phyloP scores from a whole-genome alignment of 2,113 vertebrate species.

The Xyrauchen texanus region DNA sequence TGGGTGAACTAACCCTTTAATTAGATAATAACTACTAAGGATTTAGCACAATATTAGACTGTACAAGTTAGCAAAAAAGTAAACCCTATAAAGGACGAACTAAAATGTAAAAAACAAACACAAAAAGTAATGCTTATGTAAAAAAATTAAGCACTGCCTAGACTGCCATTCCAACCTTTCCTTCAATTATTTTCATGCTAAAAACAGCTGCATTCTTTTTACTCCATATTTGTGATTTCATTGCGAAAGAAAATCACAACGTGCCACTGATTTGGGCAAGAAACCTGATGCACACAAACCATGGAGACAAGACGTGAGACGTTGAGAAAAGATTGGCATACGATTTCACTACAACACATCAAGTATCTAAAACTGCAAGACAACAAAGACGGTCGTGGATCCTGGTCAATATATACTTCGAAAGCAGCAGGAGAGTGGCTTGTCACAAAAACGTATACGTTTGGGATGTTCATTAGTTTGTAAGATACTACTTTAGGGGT shows the following conservation, averaged over 20 bases:
- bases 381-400: too few relatives aligned
- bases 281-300: background rate
- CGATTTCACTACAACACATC: too few relatives aligned
- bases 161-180: slow-evolving; percentile 55
- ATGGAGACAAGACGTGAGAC: background rate
- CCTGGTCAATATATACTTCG: too few relatives aligned
- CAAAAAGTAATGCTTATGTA: slow-evolving; percentile 40
- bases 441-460: too few relatives aligned
- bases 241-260: slow-evolving; percentile 34
- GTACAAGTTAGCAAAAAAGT: slow-evolving; percentile 28
- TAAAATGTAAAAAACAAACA: slow-evolving; percentile 19
- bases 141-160: slow-evolving; percentile 68
- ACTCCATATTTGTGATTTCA: slow-evolving; percentile 43
- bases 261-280: too few relatives aligned
- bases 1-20: too few relatives aligned
- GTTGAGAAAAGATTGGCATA: too few relatives aligned
- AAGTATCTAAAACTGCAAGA: too few relatives aligned
- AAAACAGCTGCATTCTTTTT: slow-evolving; percentile 36
- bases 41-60: slow-evolving; percentile 22
- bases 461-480: background rate
- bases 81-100: slow-evolving; percentile 29
- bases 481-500: slow-evolving; percentile 17
- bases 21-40: background rate
- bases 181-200: slow-evolving; percentile 52
- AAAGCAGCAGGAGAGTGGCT: too few relatives aligned